A percentile compares a stretch with the other conserved stretches of the same genome.
Evolutionary conservation across 92 coral and sea anemone species (phyloP).

Genomic region (Siderastrea radians): DNA sequence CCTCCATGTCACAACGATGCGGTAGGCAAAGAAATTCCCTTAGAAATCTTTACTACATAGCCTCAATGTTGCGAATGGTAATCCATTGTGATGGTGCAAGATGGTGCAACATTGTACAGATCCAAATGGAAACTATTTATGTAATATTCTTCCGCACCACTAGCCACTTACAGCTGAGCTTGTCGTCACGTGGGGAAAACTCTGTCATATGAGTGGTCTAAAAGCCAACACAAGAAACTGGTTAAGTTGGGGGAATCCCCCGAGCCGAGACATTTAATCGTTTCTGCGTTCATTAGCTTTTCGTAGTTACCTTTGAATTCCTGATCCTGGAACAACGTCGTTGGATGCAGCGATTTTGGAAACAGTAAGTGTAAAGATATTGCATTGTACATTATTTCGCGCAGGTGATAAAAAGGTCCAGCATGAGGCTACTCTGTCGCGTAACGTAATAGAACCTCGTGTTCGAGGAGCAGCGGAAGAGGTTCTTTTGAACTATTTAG

Average conservation of each 20-base stretch:
- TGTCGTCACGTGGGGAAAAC: no score
- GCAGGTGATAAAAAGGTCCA: not conserved
- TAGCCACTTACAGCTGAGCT: not conserved
- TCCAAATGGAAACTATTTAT: no score
- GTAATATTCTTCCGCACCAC: no score
- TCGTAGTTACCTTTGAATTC: not conserved
- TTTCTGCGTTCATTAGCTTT: not conserved
- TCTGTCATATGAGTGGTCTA: not conserved
- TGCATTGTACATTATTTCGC: not conserved
- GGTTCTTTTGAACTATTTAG: no score
- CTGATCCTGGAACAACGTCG: not conserved
- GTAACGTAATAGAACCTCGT: no score
- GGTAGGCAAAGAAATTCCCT: no score
- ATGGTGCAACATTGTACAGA: no score
- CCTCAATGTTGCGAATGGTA: not conserved
- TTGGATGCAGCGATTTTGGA: not conserved
- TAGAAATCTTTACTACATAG: no score
- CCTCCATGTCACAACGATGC: no score
- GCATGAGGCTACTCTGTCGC: no score
- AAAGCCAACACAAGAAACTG: no score
- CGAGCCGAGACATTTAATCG: not conserved
- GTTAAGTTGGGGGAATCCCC: conserved; percentile 32
- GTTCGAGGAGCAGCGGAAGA: no score
- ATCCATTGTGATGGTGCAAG: not conserved
- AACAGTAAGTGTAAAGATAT: not conserved